Percentiles rank a stretch among this genome's conserved stretches.
These are phyloP conservation scores for Pollimyrus isidori DNA, from an alignment of 2,113 vertebrate genomes.

Conservation along the genomic window DNA sequence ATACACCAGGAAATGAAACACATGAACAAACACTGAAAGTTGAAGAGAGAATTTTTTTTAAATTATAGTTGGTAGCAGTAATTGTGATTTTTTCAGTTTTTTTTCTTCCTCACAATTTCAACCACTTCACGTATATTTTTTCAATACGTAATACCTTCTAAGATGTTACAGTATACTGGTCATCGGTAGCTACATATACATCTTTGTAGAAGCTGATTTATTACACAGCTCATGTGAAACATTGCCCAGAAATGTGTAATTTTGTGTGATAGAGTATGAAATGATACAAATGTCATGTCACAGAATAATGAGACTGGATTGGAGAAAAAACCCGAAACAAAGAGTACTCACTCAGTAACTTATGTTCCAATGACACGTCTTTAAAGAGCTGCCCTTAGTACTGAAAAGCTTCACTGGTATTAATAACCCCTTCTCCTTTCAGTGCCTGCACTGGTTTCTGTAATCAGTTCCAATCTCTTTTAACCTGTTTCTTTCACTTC, in stretches of 20 bases:
- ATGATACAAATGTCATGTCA: neutral
- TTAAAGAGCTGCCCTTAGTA: neutral
- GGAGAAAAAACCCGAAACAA: neutral
- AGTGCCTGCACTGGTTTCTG: neutral
- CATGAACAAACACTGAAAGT: neutral
- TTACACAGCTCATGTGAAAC: neutral
- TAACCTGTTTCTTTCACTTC: constrained; percentile 35
- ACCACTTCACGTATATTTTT: neutral
- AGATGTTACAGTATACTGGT: neutral
- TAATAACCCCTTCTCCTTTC: neutral
- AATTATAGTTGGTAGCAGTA: neutral
- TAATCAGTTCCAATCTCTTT: constrained; percentile 42
- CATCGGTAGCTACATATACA: neutral
- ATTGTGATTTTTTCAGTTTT: neutral
- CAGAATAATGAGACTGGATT: neutral
- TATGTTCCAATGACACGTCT: neutral
- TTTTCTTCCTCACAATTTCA: neutral
- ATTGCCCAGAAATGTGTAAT: neutral
- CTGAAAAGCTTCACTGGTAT: neutral
- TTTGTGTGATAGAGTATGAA: neutral
- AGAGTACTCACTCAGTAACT: neutral
- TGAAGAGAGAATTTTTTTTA: neutral
- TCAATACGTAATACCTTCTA: neutral
- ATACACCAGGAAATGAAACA: neutral
- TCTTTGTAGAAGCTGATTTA: neutral